Conservation (phyloP, 2,888 invertebrate species). For the Augochlorella aurata region DNA sequence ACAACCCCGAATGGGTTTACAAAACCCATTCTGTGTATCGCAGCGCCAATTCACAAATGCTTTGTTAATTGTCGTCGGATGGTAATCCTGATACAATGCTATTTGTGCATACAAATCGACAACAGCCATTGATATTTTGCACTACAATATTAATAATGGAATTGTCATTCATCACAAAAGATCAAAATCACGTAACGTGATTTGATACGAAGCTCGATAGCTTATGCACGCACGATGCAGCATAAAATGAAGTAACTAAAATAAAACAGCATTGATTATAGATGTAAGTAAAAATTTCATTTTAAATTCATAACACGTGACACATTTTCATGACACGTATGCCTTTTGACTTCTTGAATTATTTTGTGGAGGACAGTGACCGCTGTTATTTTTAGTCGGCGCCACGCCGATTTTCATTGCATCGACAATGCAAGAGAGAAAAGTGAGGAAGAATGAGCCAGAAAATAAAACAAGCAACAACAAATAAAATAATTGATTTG, state of each 20-base stretch:
- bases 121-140: neutral
- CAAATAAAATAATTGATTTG: neutral
- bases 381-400: neutral
- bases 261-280: too few species aligned
- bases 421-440: neutral
- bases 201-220: too few species aligned
- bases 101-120: neutral
- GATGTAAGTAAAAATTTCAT: neutral
- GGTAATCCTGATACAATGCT: neutral
- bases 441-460: neutral
- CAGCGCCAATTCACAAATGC: too few species aligned
- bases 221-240: too few species aligned
- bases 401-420: too few species aligned
- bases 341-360: neutral
- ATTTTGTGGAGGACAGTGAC: neutral
- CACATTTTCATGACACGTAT: neutral
- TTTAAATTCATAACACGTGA: neutral
- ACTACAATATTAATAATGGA: neutral
- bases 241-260: too few species aligned
- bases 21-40: too few species aligned
- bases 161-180: too few species aligned
- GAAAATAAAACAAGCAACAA: neutral
- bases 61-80: neutral
- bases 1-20: too few species aligned
- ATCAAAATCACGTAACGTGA: too few species aligned